Conservation (phyloP, 2,888 invertebrate genomes). For the Teleiodes luculella region DNA sequence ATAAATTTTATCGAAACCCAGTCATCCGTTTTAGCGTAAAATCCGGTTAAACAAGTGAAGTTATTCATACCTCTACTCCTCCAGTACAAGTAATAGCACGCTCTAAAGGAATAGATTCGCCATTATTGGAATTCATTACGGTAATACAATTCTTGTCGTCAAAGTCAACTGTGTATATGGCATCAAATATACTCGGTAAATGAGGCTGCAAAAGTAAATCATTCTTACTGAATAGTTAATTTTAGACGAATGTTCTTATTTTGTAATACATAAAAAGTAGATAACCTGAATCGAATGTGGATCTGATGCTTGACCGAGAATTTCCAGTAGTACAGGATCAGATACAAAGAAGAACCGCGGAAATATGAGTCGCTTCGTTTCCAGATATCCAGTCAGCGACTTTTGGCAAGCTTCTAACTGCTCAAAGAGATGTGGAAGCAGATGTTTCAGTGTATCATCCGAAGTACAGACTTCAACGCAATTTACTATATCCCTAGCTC, state of each 20-base stretch:
- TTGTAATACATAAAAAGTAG: neutral
- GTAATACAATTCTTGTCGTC: slow-evolving; percentile 88
- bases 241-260: neutral
- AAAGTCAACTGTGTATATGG: slow-evolving; percentile 87
- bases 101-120: slow-evolving; percentile 85
- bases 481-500: slow-evolving; percentile 88
- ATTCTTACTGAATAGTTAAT: neutral
- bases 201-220: slow-evolving; percentile 73
- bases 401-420: slow-evolving; percentile 95
- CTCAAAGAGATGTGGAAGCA: slow-evolving; percentile 88
- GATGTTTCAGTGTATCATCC: slow-evolving; percentile 88
- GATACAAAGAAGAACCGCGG: slow-evolving; percentile 95
- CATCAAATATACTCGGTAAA: slow-evolving; percentile 91
- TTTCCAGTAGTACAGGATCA: slow-evolving; percentile 92
- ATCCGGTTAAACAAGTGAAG: no score
- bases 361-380: slow-evolving; percentile 89
- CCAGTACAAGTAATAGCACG: slow-evolving; percentile 84
- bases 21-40: no score
- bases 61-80: slow-evolving; percentile 83
- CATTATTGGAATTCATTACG: slow-evolving; percentile 86
- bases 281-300: slow-evolving; percentile 86
- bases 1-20: no score
- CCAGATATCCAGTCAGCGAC: slow-evolving; percentile 90
- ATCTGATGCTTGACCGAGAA: slow-evolving; percentile 93
- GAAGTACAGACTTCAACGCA: slow-evolving; percentile 91